A percentile compares a stretch with the other conserved stretches of the same genome.
Conservation (phyloP, 2,797 vertebrate species). For the Rhinogobio ventralis region DNA sequence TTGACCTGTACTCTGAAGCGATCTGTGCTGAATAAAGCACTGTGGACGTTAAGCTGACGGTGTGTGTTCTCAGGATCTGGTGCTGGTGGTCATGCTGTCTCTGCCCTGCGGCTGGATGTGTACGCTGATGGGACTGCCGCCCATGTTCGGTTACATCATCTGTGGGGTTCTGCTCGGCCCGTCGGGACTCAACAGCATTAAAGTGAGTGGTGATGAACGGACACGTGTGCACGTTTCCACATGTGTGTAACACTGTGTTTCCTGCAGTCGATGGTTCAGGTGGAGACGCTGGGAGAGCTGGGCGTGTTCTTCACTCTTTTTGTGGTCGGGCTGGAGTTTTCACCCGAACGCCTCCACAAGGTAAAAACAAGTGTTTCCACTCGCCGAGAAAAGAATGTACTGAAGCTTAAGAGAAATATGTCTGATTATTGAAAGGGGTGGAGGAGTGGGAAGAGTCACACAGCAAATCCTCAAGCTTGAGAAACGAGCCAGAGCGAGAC, state of each 20-base stretch:
- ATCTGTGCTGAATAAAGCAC: no score
- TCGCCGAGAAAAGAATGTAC: not conserved
- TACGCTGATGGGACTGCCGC: conserved; percentile 86
- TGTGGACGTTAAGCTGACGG: no score
- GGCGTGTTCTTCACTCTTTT: conserved; percentile 98
- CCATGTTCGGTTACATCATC: conserved; percentile 97
- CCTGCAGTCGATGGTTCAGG: conserved; percentile 94
- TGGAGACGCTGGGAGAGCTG: conserved; percentile 95
- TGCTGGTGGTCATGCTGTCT: conserved; percentile 93
- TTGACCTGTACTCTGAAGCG: no score
- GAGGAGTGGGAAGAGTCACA: not conserved
- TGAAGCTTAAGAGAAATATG: not conserved
- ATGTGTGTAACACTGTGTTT: not conserved
- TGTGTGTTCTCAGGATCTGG: conserved; percentile 84
- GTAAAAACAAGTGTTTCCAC: conserved; percentile 69
- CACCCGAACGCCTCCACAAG: conserved; percentile 95
- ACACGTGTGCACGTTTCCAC: not conserved
- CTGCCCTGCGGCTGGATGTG: conserved; percentile 97
- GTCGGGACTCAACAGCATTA: conserved; percentile 94
- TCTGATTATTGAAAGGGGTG: not conserved
- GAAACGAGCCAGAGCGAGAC: not conserved
- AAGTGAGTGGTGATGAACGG: conserved; percentile 75
- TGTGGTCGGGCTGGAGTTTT: conserved; percentile 96
- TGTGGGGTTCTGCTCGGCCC: conserved; percentile 97
- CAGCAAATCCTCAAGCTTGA: no score